These are phyloP conservation scores for Dryobotodes eremita DNA, from an alignment of 2,888 invertebrate species.

Conservation along the genomic window DNA sequence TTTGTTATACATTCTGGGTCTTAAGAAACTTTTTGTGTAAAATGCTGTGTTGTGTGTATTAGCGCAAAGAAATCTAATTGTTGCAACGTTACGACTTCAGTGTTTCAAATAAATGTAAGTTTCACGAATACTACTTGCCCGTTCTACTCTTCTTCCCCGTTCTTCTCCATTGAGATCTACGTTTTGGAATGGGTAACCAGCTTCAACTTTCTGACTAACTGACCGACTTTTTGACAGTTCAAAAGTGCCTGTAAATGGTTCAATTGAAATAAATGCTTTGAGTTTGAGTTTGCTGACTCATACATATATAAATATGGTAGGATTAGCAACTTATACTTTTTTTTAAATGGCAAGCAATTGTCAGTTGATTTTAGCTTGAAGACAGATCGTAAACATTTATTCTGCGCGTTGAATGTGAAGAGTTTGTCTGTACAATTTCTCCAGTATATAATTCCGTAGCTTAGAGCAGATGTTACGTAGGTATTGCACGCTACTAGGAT, in stretches of 20 bases:
- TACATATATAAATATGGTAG: not conserved
- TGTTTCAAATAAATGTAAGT: not conserved
- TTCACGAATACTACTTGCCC: not conserved
- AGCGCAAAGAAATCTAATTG: not conserved
- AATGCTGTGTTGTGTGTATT: not conserved
- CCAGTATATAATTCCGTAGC: not conserved
- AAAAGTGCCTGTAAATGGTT: no score
- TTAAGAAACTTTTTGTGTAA: not conserved
- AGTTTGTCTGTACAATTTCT: not conserved
- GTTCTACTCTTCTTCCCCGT: no score
- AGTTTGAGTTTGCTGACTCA: no score
- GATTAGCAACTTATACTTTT: not conserved
- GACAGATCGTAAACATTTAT: not conserved
- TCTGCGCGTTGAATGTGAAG: not conserved
- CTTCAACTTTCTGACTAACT: no score
- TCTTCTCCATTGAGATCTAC: no score
- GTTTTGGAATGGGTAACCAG: no score
- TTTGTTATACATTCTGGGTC: not conserved
- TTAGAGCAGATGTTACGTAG: not conserved
- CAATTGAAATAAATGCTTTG: no score
- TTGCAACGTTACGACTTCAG: not conserved
- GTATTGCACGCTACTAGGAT: not conserved
- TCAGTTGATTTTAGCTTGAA: not conserved
- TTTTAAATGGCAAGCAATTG: not conserved
- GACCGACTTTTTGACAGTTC: no score